These are phyloP conservation scores for Stenopsyche tienmushanensis DNA, from an alignment of 1,140 invertebrate genomes.

Conservation along the genomic window DNA sequence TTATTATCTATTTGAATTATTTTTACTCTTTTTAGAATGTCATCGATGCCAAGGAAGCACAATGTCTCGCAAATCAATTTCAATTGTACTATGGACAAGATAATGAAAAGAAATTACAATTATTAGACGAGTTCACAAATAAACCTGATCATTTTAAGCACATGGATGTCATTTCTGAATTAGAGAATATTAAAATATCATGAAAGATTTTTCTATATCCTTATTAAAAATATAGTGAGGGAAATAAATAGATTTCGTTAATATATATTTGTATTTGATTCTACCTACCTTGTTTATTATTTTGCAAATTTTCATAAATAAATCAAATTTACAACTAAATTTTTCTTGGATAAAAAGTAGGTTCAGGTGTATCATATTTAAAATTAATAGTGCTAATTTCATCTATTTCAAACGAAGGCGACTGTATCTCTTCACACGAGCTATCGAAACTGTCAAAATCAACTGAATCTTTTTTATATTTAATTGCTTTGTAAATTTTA, in stretches of 20 bases:
- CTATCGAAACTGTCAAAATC: too few species aligned
- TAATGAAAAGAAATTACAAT: slow-evolving; percentile 61
- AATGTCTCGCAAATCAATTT: slow-evolving; percentile 81
- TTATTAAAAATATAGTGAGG: too few species aligned
- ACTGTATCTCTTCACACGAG: too few species aligned
- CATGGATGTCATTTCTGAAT: slow-evolving; percentile 77
- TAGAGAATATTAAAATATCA: slow-evolving; percentile 74
- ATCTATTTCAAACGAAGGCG: too few species aligned
- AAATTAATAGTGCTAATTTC: too few species aligned
- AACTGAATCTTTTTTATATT: too few species aligned
- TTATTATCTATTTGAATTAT: slow-evolving; percentile 7
- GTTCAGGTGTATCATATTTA: neutral
- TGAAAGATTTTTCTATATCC: too few species aligned
- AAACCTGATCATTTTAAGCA: slow-evolving; percentile 78
- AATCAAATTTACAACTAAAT: neutral
- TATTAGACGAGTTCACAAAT: slow-evolving; percentile 72
- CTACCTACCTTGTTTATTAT: too few species aligned
- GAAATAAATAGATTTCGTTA: too few species aligned
- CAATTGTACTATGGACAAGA: slow-evolving; percentile 80
- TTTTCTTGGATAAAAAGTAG: slow-evolving; percentile 9
- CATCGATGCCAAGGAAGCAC: slow-evolving; percentile 74
- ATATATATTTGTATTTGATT: too few species aligned
- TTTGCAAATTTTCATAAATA: neutral
- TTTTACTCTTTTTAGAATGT: slow-evolving; percentile 59
- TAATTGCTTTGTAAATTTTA: neutral